Evolutionary conservation across 2,113 vertebrate species (phyloP), one percentile per base, ranked within the genome.

Genomic region (Ctenomys sociabilis): DNA sequence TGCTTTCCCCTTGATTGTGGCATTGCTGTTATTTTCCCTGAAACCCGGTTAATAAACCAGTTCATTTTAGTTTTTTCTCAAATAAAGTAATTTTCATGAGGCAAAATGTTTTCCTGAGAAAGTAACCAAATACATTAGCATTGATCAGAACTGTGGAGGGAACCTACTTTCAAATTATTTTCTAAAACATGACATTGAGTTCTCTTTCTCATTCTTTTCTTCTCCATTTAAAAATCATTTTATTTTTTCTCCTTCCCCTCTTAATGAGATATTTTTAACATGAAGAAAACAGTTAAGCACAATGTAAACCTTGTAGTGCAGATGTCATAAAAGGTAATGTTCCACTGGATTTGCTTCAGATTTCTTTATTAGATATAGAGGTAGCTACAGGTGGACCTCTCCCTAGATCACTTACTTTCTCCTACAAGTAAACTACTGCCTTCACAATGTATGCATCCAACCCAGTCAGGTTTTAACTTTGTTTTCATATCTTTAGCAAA

Each of bases 21-120:
- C 22, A 43, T 87, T 89, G 91, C 52, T 78, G 13, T 73, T 78
- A n/a, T 92, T 87, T 89, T 96, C 57, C 88, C 68, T 90, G 52
- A 68, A 93, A 89, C 30, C 85, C 52, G 70, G 11, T 83, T 82
- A 93, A 78, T 49, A 78, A 78, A 49, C n/a, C 14, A 95, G n/a
- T 86, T 37, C 11, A 61, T 26, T 35, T 5, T 78, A 0, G 4
- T 22, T 32, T 45, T 91, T 88, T n/a, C n/a, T n/a, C n/a, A n/a
- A n/a, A n/a, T n/a, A n/a, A n/a, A n/a, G n/a, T n/a, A n/a, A n/a
- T n/a, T n/a, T n/a, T n/a, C n/a, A n/a, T n/a, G n/a, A n/a, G n/a
- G n/a, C n/a, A n/a, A n/a, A n/a, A n/a, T n/a, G n/a, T n/a, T n/a
- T n/a, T 84, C 64, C 24, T 57, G 19, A 82, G 19, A 91, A 95